Conservation (phyloP, 2,888 invertebrate genomes). For the Papilio protenor region DNA sequence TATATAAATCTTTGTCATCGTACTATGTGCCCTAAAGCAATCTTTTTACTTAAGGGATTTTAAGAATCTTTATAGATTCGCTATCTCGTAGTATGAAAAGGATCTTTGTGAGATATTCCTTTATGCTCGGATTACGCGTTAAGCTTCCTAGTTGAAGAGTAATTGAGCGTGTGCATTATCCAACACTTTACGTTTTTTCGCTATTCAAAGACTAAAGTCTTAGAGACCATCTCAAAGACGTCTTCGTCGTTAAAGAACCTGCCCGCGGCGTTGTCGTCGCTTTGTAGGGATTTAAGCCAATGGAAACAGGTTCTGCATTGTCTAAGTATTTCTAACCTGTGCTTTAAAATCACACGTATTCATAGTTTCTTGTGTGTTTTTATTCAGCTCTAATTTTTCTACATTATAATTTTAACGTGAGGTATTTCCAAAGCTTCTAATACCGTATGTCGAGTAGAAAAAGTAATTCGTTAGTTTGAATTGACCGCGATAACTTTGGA, state of each 20-base stretch:
- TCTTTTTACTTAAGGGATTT: not conserved
- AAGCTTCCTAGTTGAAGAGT: conserved; percentile 23
- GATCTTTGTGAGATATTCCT: conserved; percentile 23
- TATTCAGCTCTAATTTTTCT: not conserved
- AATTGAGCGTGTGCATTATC: conserved; percentile 30
- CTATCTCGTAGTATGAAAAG: conserved; percentile 8
- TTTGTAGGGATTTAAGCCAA: conserved; percentile 3
- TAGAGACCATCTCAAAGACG: conserved; percentile 14
- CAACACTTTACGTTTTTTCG: conserved; percentile 11
- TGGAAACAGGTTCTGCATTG: not conserved
- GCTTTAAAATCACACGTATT: not conserved
- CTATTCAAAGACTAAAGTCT: conserved; percentile 25
- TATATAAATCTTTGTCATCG: not conserved
- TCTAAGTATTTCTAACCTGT: not conserved
- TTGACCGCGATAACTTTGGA: conserved; percentile 31
- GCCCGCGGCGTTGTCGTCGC: not conserved
- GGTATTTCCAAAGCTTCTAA: not conserved
- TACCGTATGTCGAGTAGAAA: not conserved
- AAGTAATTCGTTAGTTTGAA: conserved; percentile 17
- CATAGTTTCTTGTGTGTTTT: not conserved
- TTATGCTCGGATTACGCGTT: conserved; percentile 30
- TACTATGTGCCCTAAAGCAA: not conserved
- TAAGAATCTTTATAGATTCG: conserved; percentile 6
- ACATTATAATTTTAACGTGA: not conserved
- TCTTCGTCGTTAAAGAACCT: not conserved